Percentiles rank a stretch among this genome's conserved stretches.
These are phyloP conservation scores for Drosophila rellima DNA, from an alignment of 2,888 invertebrate species.

Conservation along the genomic window DNA sequence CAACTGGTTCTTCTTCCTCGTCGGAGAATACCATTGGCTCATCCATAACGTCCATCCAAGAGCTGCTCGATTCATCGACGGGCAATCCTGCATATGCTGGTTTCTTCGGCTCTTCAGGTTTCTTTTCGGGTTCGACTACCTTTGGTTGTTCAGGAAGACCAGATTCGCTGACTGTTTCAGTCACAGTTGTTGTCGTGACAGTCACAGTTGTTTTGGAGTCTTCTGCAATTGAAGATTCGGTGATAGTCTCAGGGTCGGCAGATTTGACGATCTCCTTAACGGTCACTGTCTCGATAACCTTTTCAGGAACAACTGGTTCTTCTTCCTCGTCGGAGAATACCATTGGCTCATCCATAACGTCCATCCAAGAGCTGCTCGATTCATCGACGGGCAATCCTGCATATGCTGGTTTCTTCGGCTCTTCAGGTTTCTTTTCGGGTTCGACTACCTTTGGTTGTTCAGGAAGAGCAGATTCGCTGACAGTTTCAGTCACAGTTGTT, in stretches of 20 bases:
- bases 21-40: constrained; percentile 31
- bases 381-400: constrained; percentile 71
- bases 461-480: constrained; percentile 8
- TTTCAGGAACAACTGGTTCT: constrained; percentile 6
- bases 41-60: constrained; percentile 36
- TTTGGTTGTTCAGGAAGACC: constrained; percentile 4
- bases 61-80: constrained; percentile 69
- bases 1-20: constrained; percentile 69
- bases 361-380: constrained; percentile 68
- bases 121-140: constrained; percentile 35
- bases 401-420: constrained; percentile 71
- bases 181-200: constrained; percentile 28
- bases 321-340: constrained; percentile 75
- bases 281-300: neutral
- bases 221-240: constrained; percentile 3
- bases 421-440: constrained; percentile 66
- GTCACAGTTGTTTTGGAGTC: constrained; percentile 13
- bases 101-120: constrained; percentile 26
- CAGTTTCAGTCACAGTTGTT: constrained; percentile 2
- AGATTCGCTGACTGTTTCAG: constrained; percentile 11
- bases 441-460: constrained; percentile 14
- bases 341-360: constrained; percentile 83
- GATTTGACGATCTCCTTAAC: constrained; percentile 5
- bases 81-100: constrained; percentile 75
- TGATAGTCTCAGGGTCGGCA: neutral